These are phyloP conservation scores for Pemphredon lugubris DNA, from an alignment of 2,888 invertebrate genomes.

Conservation along the genomic window DNA sequence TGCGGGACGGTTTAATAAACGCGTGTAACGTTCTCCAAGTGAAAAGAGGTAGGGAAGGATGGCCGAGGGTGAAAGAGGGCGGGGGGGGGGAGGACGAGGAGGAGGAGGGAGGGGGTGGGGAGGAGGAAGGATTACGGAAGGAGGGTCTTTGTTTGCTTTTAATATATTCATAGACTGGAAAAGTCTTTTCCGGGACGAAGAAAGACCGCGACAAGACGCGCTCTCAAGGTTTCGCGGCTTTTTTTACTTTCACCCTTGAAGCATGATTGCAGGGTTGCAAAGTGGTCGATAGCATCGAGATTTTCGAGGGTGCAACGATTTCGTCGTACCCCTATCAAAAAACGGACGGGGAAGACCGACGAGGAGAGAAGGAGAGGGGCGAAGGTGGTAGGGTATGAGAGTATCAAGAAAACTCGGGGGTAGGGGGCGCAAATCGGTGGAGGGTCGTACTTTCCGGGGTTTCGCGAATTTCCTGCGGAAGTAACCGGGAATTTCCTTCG, in stretches of 20 bases:
- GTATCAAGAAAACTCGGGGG: not conserved
- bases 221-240: not conserved
- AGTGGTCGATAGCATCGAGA: conserved; percentile 30
- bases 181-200: conserved; percentile 62
- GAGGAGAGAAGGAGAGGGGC: not conserved
- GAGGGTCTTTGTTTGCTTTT: conserved; percentile 71
- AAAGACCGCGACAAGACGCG: conserved; percentile 13
- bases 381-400: not conserved
- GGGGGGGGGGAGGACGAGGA: conserved; percentile 20
- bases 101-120: too few relatives aligned
- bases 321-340: conserved; percentile 18
- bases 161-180: conserved; percentile 78
- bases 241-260: not conserved
- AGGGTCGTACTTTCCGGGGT: conserved; percentile 41
- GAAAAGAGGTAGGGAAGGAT: conserved; percentile 19
- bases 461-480: conserved; percentile 70
- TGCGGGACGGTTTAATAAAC: conserved; percentile 70
- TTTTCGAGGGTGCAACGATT: conserved; percentile 26
- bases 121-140: conserved; percentile 40
- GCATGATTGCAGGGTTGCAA: not conserved
- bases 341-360: not conserved
- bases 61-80: conserved; percentile 29
- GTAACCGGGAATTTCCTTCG: conserved; percentile 57
- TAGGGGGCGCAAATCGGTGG: conserved; percentile 23
- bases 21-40: conserved; percentile 50